Base-by-base conservation (phyloP, 2,888 invertebrate genomes). In the Bembecia ichneumoniformis region DNA sequence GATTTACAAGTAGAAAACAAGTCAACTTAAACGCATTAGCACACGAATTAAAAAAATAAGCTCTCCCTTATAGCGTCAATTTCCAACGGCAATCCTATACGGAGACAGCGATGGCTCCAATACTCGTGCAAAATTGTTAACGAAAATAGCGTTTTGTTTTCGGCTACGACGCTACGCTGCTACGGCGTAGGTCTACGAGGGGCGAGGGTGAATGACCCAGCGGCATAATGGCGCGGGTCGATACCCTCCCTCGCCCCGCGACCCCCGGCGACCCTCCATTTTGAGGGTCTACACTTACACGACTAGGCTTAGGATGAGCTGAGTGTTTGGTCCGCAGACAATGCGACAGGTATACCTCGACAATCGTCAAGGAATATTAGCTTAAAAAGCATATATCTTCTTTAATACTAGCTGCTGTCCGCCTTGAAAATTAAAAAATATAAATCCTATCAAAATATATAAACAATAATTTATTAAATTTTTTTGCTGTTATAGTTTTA, bases 171-270 rank as follows among this genome's bases (percentile, higher is more conserved):
- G 65, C 68, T 71, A 72, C 71, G 71, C 52, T 54, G 58, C 66
- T 74, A 74, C 71, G 71, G 56, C 63, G 63, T 66, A 63, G 57
- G 40, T 16, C 34, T 35, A 43, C 28, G 28, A 16, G 71, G 64
- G 72, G 64, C 64, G 77, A 73, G 76, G 83, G 77, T 82, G 77
- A 81, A 82, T 69, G 82, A 76, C 82, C 83, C 64, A 63, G 62
- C 62, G 68, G 64, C 66, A 66, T 69, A 70, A 72, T 69, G 67
- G 68, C 65, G 68, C 69, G 67, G 82, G 83, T 84, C 84, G 84
- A 83, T 84, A 84, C 63, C 77, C 75, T 54, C 62, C 55, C 60
- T 53, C 51, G 50, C 54, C 53, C 57, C 59, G 51, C 46, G 48
- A 43, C 34, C 48, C 49, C 51, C 51, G 48, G 51, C 36, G 58